Percentiles rank a stretch among this genome's conserved stretches.
These are phyloP conservation scores for Salvelinus sp. DNA, from an alignment of 2,113 vertebrate genomes.

Conservation along the genomic window DNA sequence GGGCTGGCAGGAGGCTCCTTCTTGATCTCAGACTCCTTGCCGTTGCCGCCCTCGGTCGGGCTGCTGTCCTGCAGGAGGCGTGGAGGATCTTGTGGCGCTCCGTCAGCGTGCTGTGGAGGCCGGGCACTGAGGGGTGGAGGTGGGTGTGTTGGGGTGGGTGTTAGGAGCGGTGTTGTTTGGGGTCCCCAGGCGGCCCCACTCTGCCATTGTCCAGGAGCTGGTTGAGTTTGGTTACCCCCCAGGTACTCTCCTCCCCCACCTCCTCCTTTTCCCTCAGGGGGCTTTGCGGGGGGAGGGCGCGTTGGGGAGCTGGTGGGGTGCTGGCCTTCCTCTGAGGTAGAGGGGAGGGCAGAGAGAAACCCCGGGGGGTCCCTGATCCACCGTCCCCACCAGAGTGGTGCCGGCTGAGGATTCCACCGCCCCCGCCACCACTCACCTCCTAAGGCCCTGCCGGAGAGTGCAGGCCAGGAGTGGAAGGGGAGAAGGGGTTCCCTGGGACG, in stretches of 20 bases:
- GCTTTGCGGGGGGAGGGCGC: slow-evolving; percentile 76
- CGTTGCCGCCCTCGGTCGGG: slow-evolving; percentile 63
- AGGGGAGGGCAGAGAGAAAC: slow-evolving; percentile 80
- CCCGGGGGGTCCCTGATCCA: slow-evolving; percentile 60
- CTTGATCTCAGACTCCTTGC: slow-evolving; percentile 73
- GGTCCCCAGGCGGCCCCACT: slow-evolving; percentile 58
- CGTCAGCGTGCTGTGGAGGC: slow-evolving; percentile 91
- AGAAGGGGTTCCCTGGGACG: slow-evolving; percentile 83
- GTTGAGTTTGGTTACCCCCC: slow-evolving; percentile 76
- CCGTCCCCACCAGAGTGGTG: slow-evolving; percentile 75
- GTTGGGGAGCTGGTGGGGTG: slow-evolving; percentile 60
- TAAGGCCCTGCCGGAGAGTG: slow-evolving; percentile 80
- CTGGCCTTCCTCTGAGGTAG: slow-evolving; percentile 76
- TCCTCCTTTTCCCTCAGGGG: slow-evolving; percentile 41
- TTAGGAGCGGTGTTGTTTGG: slow-evolving; percentile 45
- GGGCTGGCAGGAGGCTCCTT: slow-evolving; percentile 74
- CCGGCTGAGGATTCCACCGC: slow-evolving; percentile 64
- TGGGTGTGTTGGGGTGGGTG: slow-evolving; percentile 43
- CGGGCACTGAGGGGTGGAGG: slow-evolving; percentile 77
- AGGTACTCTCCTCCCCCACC: slow-evolving; percentile 41
- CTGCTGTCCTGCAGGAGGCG: slow-evolving; percentile 92
- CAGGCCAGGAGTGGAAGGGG: slow-evolving; percentile 81
- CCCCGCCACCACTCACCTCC: slow-evolving; percentile 52
- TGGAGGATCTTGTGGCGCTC: slow-evolving; percentile 94
- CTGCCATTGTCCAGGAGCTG: slow-evolving; percentile 82